A percentile compares a stretch with the other conserved stretches of the same genome.
phyloP scores from a whole-genome alignment of 2,113 vertebrate genomes.

The Elephantulus edwardii region DNA sequence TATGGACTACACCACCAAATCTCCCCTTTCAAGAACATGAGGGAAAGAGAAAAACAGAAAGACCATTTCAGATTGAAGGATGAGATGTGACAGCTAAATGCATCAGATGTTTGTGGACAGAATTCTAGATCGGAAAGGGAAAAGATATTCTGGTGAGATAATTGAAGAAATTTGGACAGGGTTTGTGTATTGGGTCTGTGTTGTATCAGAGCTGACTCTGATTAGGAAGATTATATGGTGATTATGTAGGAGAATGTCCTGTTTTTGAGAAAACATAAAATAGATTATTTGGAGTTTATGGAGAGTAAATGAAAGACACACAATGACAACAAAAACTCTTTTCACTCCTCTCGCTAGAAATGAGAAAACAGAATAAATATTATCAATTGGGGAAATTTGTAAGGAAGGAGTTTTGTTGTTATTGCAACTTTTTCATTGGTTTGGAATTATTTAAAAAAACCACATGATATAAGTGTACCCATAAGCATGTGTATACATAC shows the following conservation, averaged over 20 bases:
- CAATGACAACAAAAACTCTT: neutral
- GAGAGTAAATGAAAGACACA: neutral
- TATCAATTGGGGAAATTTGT: neutral
- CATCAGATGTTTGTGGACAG: neutral
- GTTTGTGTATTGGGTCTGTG: neutral
- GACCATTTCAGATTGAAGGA: neutral
- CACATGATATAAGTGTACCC: neutral
- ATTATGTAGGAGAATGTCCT: neutral
- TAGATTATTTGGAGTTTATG: neutral
- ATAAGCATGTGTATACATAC: neutral
- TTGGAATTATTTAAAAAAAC: slow-evolving; percentile 42
- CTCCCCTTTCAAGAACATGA: no score
- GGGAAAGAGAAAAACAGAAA: neutral
- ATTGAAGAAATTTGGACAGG: neutral
- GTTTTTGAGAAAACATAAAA: neutral
- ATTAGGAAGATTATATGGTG: neutral
- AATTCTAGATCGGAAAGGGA: neutral
- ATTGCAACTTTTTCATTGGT: neutral
- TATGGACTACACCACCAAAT: no score
- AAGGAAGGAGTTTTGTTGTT: slow-evolving; percentile 17
- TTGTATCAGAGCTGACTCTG: neutral
- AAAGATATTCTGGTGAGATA: neutral
- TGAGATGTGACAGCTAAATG: neutral
- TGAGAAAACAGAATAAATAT: neutral
- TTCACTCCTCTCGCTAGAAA: slow-evolving; percentile 11